Conservation (phyloP, 2,888 invertebrate species). For the Morpho achilles region DNA sequence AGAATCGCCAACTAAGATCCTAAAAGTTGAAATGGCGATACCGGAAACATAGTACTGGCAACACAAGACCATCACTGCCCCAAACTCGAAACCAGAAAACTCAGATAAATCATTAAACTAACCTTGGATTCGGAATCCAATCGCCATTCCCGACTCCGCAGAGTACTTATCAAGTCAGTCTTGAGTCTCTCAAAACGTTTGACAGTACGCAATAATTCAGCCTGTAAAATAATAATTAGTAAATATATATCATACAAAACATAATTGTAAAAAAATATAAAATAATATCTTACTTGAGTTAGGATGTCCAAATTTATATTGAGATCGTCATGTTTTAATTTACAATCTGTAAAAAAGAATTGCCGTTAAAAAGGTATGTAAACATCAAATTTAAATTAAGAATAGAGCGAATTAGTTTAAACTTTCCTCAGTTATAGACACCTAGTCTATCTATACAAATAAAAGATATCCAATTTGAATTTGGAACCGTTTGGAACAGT, state of each 20-base stretch:
- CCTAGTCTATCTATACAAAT: no score
- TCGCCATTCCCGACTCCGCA: slow-evolving; percentile 74
- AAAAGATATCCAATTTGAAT: no score
- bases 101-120: not conserved
- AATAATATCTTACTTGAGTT: slow-evolving; percentile 54
- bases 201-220: slow-evolving; percentile 67
- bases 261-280: not conserved
- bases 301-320: slow-evolving; percentile 73
- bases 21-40: no score
- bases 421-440: no score
- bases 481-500: no score
- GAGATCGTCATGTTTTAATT: slow-evolving; percentile 71
- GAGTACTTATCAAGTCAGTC: slow-evolving; percentile 69
- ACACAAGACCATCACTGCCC: no score
- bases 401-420: no score
- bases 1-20: no score
- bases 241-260: no score
- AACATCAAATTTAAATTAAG: no score
- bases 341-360: slow-evolving; percentile 59
- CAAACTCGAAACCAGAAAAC: no score
- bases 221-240: slow-evolving; percentile 39
- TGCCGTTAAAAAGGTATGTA: not conserved
- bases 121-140: slow-evolving; percentile 76
- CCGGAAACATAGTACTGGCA: no score
- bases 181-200: slow-evolving; percentile 72